Base-by-base conservation (phyloP, 2,113 vertebrate genomes). In the Isichthys henryi region DNA sequence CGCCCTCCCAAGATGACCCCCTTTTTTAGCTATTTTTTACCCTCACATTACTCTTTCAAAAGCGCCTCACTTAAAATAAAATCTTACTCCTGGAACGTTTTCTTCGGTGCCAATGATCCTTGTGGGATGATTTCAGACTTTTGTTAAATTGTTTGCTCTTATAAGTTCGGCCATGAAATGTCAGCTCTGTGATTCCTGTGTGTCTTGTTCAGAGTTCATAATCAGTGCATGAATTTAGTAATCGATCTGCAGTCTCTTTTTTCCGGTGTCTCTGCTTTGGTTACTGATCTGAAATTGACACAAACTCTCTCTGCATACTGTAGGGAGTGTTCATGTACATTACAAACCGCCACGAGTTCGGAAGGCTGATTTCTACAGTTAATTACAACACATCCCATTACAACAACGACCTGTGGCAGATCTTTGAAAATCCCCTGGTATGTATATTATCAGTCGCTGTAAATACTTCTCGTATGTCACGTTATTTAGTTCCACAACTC, bases 391-490 rank as follows among this genome's bases (percentile, higher is more conserved):
- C 92, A 83, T 97, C 98, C 70, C 98, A 97, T 94, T 97, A 97
- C 93, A 97, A 98, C 96, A 98, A 96, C 85, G 98, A 99, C 93
- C 96, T 99, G 91, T 99, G 98, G 98, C 98, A 99, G 94, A 98
- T 99, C 92, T 99, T 98, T 96, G 97, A 98, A 95, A 99, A 99
- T 94, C 98, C 98, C n/a, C 93, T 97, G 98, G 98, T 99, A 96
- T 93, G 97, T 96, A 92, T 87, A 50, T 43, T 77, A n/a, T 86
- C 4, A 83, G 90, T 89, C 88, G 90, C 89, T 90, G 80, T 88
- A 50, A 13, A 52, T 31, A 27, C n/a, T 15, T 86, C 23, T 86
- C 3, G 7, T 19, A 31, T 35, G 23, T 86, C 11, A 27, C 5
- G 1, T 31, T 27, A 52, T 49, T 85, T 49, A 50, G 10, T n/a